Conservation (phyloP, 1,140 invertebrate species). For the Trichomalopsis sarcophagae region DNA sequence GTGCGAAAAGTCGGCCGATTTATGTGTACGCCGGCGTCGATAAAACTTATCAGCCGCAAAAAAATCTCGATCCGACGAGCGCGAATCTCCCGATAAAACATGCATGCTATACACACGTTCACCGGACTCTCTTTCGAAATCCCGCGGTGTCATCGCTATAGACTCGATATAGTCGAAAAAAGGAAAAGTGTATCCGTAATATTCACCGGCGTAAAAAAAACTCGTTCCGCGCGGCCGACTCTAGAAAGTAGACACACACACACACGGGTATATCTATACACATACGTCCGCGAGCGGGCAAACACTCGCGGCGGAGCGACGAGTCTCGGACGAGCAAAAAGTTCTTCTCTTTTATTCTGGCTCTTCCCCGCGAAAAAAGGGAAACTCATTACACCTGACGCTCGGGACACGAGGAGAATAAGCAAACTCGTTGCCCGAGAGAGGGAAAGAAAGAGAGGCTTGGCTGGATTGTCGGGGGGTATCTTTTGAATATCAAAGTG, state of each 20-base stretch:
- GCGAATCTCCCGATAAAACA: background rate
- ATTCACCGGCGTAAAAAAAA: background rate
- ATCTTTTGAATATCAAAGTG: background rate
- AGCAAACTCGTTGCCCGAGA: background rate
- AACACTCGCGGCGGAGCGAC: background rate
- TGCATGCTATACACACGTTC: no score
- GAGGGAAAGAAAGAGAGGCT: background rate
- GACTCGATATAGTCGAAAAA: background rate
- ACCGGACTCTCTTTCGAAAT: background rate
- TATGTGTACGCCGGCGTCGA: background rate
- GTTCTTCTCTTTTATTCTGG: no score
- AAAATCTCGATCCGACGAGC: background rate
- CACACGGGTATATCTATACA: background rate
- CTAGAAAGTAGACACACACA: background rate
- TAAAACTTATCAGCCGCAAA: background rate
- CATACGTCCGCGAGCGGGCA: background rate
- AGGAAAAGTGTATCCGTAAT: background rate
- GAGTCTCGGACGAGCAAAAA: background rate
- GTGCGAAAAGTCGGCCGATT: background rate
- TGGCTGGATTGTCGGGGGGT: background rate
- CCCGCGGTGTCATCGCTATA: background rate
- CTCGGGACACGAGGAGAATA: background rate
- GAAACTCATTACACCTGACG: background rate
- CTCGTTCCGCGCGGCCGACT: background rate
- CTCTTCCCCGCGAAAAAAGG: background rate